Evolutionary conservation across 2,888 invertebrate species (phyloP), one percentile per base, ranked within the genome.

Genomic region (Ophion obscuratus): DNA sequence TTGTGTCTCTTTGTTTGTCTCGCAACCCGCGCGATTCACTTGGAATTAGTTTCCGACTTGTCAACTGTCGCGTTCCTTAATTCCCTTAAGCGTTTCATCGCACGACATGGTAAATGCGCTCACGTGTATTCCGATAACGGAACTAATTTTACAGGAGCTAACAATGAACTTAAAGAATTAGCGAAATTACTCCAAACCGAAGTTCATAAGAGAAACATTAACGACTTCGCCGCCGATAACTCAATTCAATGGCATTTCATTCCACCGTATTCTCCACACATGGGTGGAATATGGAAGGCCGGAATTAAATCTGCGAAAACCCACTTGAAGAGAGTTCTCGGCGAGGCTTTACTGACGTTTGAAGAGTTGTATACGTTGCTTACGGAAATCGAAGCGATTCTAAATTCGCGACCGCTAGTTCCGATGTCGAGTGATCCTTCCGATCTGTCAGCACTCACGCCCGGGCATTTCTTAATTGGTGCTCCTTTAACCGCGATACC

Each of bases 111-210:
- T 5, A 31, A 47, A 59, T 82, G 81, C 47, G 36, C 36, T 2
- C n/a, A 53, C 14, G 71, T 84, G n/a, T 77, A 84, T 27, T 81
- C 81, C 44, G 84, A 87, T 47, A 87, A 87, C 71, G 86, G 86
- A 31, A 81, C 79, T 6, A 87, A 87, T 61, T 87, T 87, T 67
- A 73, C 84, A 17, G 86, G 84, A 11, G 86, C 86, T 6, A 44
- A 53, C 10, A 84, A 84, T 17, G 81, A 84, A 59, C 64, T 87
- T 17, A 40, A 47, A 9, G 78, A 87, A 53, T 47, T 86, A 7
- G 75, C 27, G 11, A 27, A 36, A 59, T 47, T 83, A 9, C 53
- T 86, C 2, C 40, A 70, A 24, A 67, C 64, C 64, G 64, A 64
- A 64, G 24, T 31, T 64, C 64, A 64, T 64, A 53, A n/a, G 62